These are phyloP conservation scores for Eudyptes chrysolophus DNA, from an alignment of 2,113 vertebrate species.

Conservation along the genomic window DNA sequence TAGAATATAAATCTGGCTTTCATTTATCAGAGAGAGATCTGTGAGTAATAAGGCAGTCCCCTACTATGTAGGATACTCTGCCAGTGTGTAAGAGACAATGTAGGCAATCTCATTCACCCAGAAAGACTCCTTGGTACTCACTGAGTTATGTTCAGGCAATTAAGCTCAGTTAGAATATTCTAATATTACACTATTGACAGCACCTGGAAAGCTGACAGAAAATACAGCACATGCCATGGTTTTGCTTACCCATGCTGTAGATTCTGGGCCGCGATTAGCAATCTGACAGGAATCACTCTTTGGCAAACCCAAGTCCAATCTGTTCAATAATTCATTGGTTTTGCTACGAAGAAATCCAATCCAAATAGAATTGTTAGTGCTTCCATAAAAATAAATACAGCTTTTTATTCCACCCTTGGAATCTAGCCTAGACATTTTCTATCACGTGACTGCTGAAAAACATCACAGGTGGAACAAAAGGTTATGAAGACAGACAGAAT, in stretches of 20 bases:
- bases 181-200: slow-evolving; percentile 5
- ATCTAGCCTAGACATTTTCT: slow-evolving; percentile 8
- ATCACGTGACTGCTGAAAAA: background rate
- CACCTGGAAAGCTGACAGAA: slow-evolving; percentile 18
- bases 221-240: background rate
- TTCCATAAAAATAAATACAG: slow-evolving; percentile 32
- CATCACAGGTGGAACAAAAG: background rate
- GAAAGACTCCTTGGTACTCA: background rate
- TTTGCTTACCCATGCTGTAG: slow-evolving; percentile 69
- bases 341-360: slow-evolving; percentile 64
- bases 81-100: background rate
- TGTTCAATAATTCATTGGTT: slow-evolving; percentile 68
- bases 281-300: slow-evolving; percentile 18
- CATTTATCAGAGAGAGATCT: background rate
- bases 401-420: slow-evolving; percentile 30
- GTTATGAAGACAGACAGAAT: background rate
- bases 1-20: background rate
- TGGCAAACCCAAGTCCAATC: slow-evolving; percentile 6
- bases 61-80: background rate
- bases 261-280: background rate
- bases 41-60: background rate
- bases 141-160: background rate
- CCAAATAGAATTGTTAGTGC: slow-evolving; percentile 62
- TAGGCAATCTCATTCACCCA: background rate
- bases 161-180: slow-evolving; percentile 12